Evolutionary conservation across 2,797 vertebrate genomes (phyloP), one percentile per base, ranked within the genome.

Genomic region (Danio kyathit): DNA sequence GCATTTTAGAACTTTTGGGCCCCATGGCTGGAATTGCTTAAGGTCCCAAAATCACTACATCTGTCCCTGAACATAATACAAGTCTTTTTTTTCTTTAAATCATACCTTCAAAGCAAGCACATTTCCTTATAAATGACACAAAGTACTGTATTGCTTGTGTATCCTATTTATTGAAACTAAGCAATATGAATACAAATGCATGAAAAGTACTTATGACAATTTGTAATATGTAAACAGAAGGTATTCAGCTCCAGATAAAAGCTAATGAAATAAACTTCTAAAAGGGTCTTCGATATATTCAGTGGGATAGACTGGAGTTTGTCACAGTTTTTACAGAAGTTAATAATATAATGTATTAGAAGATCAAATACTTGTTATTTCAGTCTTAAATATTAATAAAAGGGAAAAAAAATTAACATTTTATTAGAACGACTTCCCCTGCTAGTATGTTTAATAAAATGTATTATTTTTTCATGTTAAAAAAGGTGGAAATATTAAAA

Each of bases 131-230:
- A 44, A 52, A 60, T 57, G 14, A 29, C 41, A 66, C 67, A 66
- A n/a, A 41, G 4, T 40, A 56, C 65, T 29, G 59, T 66, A 59
- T 10, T 64, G 16, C 40, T 56, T 29, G 10, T 54, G 17, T 29
- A n/a, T 19, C 43, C 72, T 63, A 56, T 49, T 29, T 19, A 29
- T 44, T 57, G 5, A n/a, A 73, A 57, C n/a, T 13, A 69, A 78
- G 16, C 21, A 57, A 40, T 13, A 14, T 69, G 19, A 46, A 48
- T 56, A 60, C 21, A 19, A 69, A 67, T 41, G 44, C 43, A 11
- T 49, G 41, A 40, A 63, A 75, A 63, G 48, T 11, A n/a, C 29
- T 16, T 76, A 29, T 13, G 41, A 64, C 74, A 76, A 14, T 21
- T 17, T 65, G 12, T 52, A 19, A 44, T 44, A 48, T 74, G 54